These are phyloP conservation scores for Dendrolimus punctatus DNA, from an alignment of 1,140 invertebrate genomes.

Conservation along the genomic window DNA sequence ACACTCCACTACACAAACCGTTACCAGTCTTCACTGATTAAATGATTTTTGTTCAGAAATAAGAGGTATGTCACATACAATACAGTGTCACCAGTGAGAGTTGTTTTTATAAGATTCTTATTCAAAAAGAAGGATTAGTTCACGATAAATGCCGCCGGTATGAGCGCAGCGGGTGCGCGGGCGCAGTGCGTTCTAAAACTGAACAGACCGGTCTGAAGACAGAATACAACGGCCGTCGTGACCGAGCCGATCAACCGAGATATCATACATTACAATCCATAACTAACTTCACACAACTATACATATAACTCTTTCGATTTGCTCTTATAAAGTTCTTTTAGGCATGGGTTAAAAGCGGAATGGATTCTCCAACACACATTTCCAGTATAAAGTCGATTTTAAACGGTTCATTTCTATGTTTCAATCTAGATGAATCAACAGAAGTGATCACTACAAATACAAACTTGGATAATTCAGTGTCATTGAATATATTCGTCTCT, in stretches of 20 bases:
- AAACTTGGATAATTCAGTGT: too few species aligned
- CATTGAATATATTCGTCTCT: too few species aligned
- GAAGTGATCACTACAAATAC: too few species aligned
- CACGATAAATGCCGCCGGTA: slow-evolving; percentile 19
- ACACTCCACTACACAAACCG: background rate
- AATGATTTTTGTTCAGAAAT: background rate
- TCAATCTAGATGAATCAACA: too few species aligned
- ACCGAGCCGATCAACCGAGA: slow-evolving; percentile 32
- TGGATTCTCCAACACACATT: too few species aligned
- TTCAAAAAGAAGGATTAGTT: slow-evolving; percentile 32
- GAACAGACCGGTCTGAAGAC: slow-evolving; percentile 61
- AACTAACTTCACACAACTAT: slow-evolving; percentile 1
- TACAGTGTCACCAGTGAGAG: too few species aligned
- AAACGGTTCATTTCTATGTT: too few species aligned
- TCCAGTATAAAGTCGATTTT: too few species aligned
- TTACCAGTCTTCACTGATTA: background rate
- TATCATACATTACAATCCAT: slow-evolving; percentile 32
- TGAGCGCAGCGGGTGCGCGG: slow-evolving; percentile 35
- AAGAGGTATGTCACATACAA: background rate
- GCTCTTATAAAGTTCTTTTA: too few species aligned
- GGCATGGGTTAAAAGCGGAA: too few species aligned
- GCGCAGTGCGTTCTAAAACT: slow-evolving; percentile 53
- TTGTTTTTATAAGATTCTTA: background rate
- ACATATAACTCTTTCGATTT: too few species aligned
- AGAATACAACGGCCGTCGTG: slow-evolving; percentile 26